These are phyloP conservation scores for Chelon auratus DNA, from an alignment of 2,797 vertebrate genomes.

Conservation along the genomic window DNA sequence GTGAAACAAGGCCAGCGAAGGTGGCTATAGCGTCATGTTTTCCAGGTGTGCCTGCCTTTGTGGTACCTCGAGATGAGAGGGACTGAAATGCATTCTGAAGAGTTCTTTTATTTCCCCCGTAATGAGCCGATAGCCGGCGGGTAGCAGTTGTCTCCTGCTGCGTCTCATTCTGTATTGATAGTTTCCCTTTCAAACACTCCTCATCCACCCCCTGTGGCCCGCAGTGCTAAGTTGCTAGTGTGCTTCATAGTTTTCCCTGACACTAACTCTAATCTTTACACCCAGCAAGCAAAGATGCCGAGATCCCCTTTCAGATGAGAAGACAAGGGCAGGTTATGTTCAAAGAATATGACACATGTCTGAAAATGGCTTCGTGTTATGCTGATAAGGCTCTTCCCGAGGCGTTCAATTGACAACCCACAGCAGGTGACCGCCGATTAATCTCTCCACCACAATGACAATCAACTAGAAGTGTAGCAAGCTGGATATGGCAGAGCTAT, in stretches of 20 bases:
- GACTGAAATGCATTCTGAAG: slow-evolving; percentile 58
- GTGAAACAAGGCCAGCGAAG: slow-evolving; percentile 17
- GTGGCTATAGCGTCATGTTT: slow-evolving; percentile 25
- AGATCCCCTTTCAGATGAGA: slow-evolving; percentile 62
- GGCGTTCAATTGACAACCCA: slow-evolving; percentile 72
- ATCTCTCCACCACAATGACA: slow-evolving; percentile 68
- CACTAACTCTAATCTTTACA: slow-evolving; percentile 74
- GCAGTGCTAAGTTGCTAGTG: slow-evolving; percentile 59
- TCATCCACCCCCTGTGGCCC: slow-evolving; percentile 64
- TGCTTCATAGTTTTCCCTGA: slow-evolving; percentile 58
- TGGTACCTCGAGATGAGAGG: slow-evolving; percentile 49
- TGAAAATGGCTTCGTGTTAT: slow-evolving; percentile 71
- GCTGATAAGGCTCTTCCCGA: slow-evolving; percentile 67
- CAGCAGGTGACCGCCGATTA: slow-evolving; percentile 75
- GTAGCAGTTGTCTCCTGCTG: slow-evolving; percentile 78
- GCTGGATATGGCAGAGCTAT: slow-evolving; percentile 42
- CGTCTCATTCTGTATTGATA: slow-evolving; percentile 71
- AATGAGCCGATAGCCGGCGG: slow-evolving; percentile 79
- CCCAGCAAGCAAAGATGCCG: slow-evolving; percentile 49
- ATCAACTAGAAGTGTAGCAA: slow-evolving; percentile 46
- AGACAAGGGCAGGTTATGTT: slow-evolving; percentile 66
- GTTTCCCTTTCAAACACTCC: slow-evolving; percentile 75
- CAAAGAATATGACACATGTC: slow-evolving; percentile 70
- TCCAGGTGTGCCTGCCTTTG: slow-evolving; percentile 41
- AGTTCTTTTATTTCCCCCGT: slow-evolving; percentile 71